Base-by-base conservation (phyloP, 2,113 vertebrate genomes). In the Xiphias gladius region DNA sequence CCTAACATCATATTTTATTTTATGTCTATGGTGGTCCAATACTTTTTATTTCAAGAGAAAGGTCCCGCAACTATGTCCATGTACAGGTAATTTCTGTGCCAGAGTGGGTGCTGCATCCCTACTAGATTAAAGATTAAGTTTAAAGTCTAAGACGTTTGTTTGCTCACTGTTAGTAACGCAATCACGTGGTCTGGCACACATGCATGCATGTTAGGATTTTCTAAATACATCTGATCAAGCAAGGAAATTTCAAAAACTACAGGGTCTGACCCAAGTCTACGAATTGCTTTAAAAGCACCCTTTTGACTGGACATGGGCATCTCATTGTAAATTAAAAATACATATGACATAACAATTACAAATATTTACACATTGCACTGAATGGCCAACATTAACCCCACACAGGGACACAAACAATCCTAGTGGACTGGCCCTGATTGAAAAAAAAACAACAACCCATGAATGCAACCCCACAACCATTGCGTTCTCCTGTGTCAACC, bases 101-200 rank as follows among this genome's bases (percentile, higher is more conserved):
- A 20, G 1, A 54, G 58, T 30, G 37, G 30, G 22, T 68, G 9
- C 14, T 50, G 16, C 28, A 26, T 30, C 5, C 13, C 41, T 17
- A 52, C 32, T 12, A 32, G 71, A 43, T 80, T 71, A 82, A 41
- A 59, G 52, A 68, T 83, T 57, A 43, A 55, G 82, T 81, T 73
- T 85, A 85, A 88, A 90, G 84, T 87, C 82, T 89, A 52, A 80
- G 9, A 74, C 7, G 39, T 55, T 76, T 87, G 83, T 86, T 85
- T 79, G 8, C 39, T 81, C 8, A 4, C 37, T 65, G 55, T 58
- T 24, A 22, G 20, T 26, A 52, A 54, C 16, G 10, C 7, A n/a
- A 19, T 58, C 35, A 48, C 46, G 62, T 58, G 72, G 28, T 75
- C 3, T 69, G 54, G 52, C 7, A 17, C 7, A 41, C 16, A 26